Evolutionary conservation across 2,888 invertebrate genomes (phyloP), one percentile per base, ranked within the genome.

Genomic region (Drosophila cracens): DNA sequence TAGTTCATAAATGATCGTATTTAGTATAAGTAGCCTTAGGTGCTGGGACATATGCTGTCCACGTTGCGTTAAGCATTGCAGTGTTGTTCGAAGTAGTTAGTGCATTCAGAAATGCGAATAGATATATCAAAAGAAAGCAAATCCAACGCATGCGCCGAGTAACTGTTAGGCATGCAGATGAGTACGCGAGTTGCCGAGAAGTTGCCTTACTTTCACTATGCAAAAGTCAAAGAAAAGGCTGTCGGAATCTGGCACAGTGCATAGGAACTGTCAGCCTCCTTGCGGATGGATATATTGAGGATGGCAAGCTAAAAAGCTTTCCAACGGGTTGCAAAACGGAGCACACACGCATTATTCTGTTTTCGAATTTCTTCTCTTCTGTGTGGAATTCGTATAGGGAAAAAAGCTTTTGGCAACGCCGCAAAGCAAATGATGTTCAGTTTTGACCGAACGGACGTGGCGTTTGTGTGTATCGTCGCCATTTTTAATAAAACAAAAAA

Each of bases 391-490:
- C 57, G 60, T 63, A 52, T 52, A 31, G 46, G 31, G 64, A 33
- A 21, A 70, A 76, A 73, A 76, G 76, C 78, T 87, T 77, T 76
- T 61, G 70, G 69, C 74, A 72, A 63, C 59, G 71, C 73, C 82
- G 83, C 80, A 82, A 78, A 78, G 67, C 72, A 74, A 78, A 71
- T 70, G 76, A 69, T 78, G 74, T 87, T 87, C 75, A 81, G 88
- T 87, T 89, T 76, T 76, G 74, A 76, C 66, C 61, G 75, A 79
- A 74, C 86, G 75, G 43, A 79, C 78, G 76, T 64, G 70, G 79
- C 74, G 83, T 76, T 76, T 81, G 81, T 87, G 72, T 73, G 78
- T 76, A 65, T 72, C 67, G 49, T 62, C 52, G 71, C 56, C 43
- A 16, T 59, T 52, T 40, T 52, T 54, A 43, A 25, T 52, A 46